These are phyloP conservation scores for Dendrolimus houi DNA, from an alignment of 2,888 invertebrate genomes.

Conservation along the genomic window DNA sequence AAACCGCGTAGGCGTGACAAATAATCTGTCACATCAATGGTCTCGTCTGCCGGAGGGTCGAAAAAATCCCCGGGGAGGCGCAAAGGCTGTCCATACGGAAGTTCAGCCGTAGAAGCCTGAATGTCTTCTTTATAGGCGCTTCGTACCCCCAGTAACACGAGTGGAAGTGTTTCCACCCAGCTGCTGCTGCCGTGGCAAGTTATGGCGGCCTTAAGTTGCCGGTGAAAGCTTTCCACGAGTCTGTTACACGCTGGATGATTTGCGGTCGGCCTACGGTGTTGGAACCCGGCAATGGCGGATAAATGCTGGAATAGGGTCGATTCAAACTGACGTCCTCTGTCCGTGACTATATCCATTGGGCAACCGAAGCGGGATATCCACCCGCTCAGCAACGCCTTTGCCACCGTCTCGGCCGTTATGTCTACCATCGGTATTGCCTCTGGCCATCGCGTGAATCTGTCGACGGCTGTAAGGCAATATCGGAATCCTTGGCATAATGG, in stretches of 20 bases:
- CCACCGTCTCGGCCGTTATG: neutral
- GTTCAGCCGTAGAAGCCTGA: conserved; percentile 7
- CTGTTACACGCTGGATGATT: conserved; percentile 22
- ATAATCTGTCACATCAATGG: conserved; percentile 7
- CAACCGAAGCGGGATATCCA: conserved; percentile 2
- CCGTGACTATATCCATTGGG: conserved; percentile 2
- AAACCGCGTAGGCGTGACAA: neutral
- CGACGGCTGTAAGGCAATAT: conserved; percentile 17
- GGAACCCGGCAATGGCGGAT: conserved; percentile 9
- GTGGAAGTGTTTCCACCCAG: conserved; percentile 6
- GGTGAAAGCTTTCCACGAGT: conserved; percentile 28
- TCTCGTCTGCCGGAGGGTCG: neutral
- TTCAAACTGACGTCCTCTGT: conserved; percentile 7
- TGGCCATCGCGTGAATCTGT: conserved; percentile 30
- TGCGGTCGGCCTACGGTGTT: conserved; percentile 17
- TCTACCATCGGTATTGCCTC: conserved; percentile 25
- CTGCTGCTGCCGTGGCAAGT: conserved; percentile 5
- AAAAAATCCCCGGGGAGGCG: conserved; percentile 7
- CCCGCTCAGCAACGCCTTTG: neutral
- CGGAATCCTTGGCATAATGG: conserved; percentile 10
- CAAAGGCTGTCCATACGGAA: conserved; percentile 4
- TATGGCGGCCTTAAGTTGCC: conserved; percentile 11
- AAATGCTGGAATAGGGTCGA: conserved; percentile 13
- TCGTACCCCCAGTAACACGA: conserved; percentile 8
- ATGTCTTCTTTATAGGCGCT: conserved; percentile 9